Evolutionary conservation across 2,888 invertebrate genomes (phyloP), one percentile per base, ranked within the genome.

Genomic region (Phalangium opilio): DNA sequence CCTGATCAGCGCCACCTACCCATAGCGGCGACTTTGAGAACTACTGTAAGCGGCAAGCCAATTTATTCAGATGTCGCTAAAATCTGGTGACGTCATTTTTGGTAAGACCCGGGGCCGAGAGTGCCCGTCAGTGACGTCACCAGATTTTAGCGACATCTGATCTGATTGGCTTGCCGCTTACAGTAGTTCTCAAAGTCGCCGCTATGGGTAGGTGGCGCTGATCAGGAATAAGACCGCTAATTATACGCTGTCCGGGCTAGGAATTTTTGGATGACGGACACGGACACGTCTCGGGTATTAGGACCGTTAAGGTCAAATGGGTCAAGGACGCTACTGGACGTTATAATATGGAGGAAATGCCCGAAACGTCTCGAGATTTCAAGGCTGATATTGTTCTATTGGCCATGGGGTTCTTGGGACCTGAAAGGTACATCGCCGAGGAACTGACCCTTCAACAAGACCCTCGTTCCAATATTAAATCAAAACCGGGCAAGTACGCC

Each of bases 351-450:
- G 73, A 76, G 50, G 87, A 95, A 71, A 68, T 84, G 41, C 73
- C 78, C 44, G 86, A 82, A 54, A 76, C 81, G 1, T 81, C 83
- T 63, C 77, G 61, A 44, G 50, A 56, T 10, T 59, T 53, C 50
- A 57, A 77, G 64, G 72, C 87, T 45, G 90, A 98, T 65, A 73
- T 98, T 53, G 86, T 95, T 47, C 73, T 98, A 53, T 74, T 98
- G 43, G 98, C 98, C 3, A 96, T 98, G 96, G 98, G 98, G 60
- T 98, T 98, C 74, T 71, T 93, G 51, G 95, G 95, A 0, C 95
- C 95, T 1, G 95, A 96, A 70, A 75, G 85, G 62, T 78, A 81
- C 51, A 79, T 96, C 46, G 80, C 89, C 43, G 77, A 78, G 58
- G 85, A 96, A 64, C 57, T 76, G 48, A 73, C 73, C 40, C 69